Conservation (phyloP, 2,888 invertebrate species). For the Caenorhabditis macrosperma region DNA sequence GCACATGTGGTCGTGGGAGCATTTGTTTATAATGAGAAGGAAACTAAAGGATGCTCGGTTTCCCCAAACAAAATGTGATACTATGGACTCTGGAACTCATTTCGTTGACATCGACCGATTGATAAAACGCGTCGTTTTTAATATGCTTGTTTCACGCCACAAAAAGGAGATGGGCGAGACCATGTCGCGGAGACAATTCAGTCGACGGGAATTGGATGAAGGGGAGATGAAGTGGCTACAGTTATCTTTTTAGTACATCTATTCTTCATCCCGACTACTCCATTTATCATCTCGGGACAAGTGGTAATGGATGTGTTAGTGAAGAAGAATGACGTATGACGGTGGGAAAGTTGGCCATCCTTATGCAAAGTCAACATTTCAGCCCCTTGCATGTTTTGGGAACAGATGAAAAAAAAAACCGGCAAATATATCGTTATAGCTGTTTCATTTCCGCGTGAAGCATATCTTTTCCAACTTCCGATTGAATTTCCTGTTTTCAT, state of each 20-base stretch:
- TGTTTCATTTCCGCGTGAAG: no score
- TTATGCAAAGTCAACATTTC: no score
- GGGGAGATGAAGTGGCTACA: background rate
- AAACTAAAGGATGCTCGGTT: background rate
- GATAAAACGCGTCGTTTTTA: background rate
- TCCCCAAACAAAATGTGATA: conserved; percentile 8
- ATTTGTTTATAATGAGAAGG: background rate
- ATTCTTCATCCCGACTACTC: background rate
- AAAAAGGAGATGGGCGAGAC: background rate
- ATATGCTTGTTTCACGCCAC: conserved; percentile 10
- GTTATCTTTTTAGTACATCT: conserved; percentile 51
- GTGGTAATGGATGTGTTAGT: background rate
- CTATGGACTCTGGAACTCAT: conserved; percentile 49
- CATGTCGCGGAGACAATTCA: background rate
- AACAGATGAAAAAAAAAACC: no score
- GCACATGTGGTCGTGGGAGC: background rate
- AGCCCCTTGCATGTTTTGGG: no score
- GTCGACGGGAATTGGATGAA: background rate
- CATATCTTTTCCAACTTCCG: background rate
- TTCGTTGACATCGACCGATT: background rate
- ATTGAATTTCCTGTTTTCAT: conserved; percentile 31
- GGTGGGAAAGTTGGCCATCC: no score
- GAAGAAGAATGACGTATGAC: no score
- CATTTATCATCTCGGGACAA: conserved; percentile 22
- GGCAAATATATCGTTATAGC: no score